These are phyloP conservation scores for Melanotaenia duboulayi DNA, from an alignment of 2,113 vertebrate genomes.

Conservation along the genomic window DNA sequence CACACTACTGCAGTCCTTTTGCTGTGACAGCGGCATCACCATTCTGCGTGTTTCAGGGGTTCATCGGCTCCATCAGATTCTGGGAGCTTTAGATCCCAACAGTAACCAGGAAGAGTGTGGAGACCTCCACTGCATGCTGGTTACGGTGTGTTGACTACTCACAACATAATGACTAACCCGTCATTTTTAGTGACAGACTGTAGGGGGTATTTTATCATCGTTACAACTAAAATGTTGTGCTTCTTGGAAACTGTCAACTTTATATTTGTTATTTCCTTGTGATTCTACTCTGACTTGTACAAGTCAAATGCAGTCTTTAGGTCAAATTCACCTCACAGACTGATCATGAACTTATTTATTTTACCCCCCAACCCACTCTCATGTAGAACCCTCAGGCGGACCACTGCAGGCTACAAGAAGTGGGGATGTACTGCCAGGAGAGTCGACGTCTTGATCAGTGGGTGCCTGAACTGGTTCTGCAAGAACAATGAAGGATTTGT, in stretches of 20 bases:
- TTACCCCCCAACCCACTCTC: too few species aligned
- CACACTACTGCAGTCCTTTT: conserved; percentile 93
- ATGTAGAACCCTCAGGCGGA: conserved; percentile 87
- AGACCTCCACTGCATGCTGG: conserved; percentile 93
- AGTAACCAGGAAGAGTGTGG: conserved; percentile 82
- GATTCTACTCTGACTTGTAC: background rate
- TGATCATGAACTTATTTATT: background rate
- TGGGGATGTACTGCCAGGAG: conserved; percentile 89
- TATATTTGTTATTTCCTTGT: background rate
- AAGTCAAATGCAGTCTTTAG: background rate
- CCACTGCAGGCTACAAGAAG: conserved; percentile 86
- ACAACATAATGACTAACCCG: too few species aligned
- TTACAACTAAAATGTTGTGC: background rate
- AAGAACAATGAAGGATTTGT: conserved; percentile 83
- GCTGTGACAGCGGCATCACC: conserved; percentile 92
- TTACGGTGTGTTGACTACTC: conserved; percentile 85
- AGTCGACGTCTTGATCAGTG: conserved; percentile 89
- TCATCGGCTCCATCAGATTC: conserved; percentile 84
- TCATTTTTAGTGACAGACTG: background rate
- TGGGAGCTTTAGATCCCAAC: conserved; percentile 75
- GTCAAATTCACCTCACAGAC: background rate
- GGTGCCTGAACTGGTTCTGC: conserved; percentile 88
- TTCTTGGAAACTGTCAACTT: background rate
- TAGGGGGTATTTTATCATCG: background rate
- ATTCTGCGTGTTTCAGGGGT: conserved; percentile 90